A percentile compares a stretch with the other conserved stretches of the same genome.
Evolutionary conservation across 1,140 invertebrate species (phyloP).

Genomic region (Ericerus pela): DNA sequence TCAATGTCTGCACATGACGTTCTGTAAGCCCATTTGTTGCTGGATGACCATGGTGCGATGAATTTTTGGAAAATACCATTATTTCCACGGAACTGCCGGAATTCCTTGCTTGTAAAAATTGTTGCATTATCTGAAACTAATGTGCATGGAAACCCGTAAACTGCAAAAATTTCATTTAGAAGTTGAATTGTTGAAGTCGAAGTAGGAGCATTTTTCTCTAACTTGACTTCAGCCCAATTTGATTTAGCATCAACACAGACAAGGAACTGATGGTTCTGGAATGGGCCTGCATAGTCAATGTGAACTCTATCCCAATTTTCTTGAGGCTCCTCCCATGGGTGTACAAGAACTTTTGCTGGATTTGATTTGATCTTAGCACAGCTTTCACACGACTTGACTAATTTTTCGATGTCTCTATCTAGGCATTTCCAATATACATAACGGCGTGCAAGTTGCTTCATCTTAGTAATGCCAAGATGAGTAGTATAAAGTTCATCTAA

Average conservation of each 20-base stretch:
- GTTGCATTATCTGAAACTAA: too few relatives aligned
- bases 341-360: slow-evolving; percentile 20
- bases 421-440: slow-evolving; percentile 24
- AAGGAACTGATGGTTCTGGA: slow-evolving; percentile 28
- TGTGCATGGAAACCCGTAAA: too few relatives aligned
- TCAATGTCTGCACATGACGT: too few relatives aligned
- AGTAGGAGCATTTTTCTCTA: slow-evolving; percentile 9
- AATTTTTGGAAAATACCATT: too few relatives aligned
- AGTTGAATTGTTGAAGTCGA: slow-evolving; percentile 5
- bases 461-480: slow-evolving; percentile 25
- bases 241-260: slow-evolving; percentile 32
- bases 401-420: slow-evolving; percentile 25
- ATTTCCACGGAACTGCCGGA: too few relatives aligned
- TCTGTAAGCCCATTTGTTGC: too few relatives aligned
- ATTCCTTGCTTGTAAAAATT: too few relatives aligned
- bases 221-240: slow-evolving; percentile 26
- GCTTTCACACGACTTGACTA: slow-evolving; percentile 21
- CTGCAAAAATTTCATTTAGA: slow-evolving; percentile 15
- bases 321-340: slow-evolving; percentile 24
- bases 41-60: too few relatives aligned
- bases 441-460: slow-evolving; percentile 25
- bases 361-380: slow-evolving; percentile 21
- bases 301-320: slow-evolving; percentile 26
- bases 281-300: slow-evolving; percentile 27
- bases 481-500: slow-evolving; percentile 20